These are phyloP conservation scores for Amiota minor DNA, from an alignment of 2,888 invertebrate genomes.

Conservation along the genomic window DNA sequence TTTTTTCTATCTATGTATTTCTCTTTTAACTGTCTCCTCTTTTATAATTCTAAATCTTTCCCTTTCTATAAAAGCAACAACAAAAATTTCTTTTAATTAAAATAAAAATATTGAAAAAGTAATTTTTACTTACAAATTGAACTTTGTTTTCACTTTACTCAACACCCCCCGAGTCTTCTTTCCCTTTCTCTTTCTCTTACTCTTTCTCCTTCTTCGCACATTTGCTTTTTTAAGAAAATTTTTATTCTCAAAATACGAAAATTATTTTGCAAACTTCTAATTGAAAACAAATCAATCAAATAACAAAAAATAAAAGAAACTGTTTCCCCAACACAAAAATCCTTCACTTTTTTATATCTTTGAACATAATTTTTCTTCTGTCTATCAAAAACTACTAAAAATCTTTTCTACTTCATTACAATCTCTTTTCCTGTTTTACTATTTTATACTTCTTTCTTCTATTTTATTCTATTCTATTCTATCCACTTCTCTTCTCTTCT, in stretches of 20 bases:
- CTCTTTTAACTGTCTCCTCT: constrained; percentile 27
- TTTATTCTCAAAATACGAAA: too few species aligned
- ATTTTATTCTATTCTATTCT: constrained; percentile 6
- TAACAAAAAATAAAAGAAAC: too few species aligned
- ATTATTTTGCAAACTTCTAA: too few species aligned
- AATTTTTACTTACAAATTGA: neutral
- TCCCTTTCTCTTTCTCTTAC: neutral
- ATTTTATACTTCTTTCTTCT: neutral
- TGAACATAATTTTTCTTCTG: too few species aligned
- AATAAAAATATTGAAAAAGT: neutral
- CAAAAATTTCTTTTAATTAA: neutral
- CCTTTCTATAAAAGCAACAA: neutral
- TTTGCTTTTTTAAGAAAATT: neutral
- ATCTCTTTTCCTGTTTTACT: neutral
- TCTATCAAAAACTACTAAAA: too few species aligned
- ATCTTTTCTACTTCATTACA: too few species aligned
- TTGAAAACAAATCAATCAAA: too few species aligned
- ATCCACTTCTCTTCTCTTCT: too few species aligned
- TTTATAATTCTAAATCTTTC: constrained; percentile 33
- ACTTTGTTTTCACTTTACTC: neutral
- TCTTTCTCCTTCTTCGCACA: neutral
- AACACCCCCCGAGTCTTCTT: neutral
- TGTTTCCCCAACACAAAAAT: too few species aligned
- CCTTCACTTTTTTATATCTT: too few species aligned
- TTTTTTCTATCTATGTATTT: constrained; percentile 5